These are phyloP conservation scores for Leucophenga varia DNA, from an alignment of 1,140 invertebrate genomes.

Conservation along the genomic window DNA sequence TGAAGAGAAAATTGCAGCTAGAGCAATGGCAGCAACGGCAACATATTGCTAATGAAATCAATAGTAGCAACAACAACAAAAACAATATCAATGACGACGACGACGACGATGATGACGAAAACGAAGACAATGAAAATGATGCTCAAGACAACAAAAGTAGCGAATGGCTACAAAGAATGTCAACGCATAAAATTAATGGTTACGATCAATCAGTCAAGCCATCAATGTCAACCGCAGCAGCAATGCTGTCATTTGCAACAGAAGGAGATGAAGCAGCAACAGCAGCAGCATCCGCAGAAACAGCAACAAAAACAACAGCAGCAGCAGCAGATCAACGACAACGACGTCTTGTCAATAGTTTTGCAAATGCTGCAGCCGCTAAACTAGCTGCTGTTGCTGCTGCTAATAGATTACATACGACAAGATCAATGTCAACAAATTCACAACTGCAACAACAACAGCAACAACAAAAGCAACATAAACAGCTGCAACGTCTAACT, in stretches of 20 bases:
- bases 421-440: conserved; percentile 49
- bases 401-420: conserved; percentile 46
- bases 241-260: conserved; percentile 4
- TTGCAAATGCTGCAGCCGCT: conserved; percentile 3
- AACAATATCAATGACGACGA: neutral
- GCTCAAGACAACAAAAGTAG: neutral
- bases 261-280: neutral
- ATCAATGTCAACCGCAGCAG: conserved; percentile 39
- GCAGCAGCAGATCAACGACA: conserved; percentile 1
- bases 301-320: conserved; percentile 2
- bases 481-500: too few relatives aligned
- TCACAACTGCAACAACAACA: conserved; percentile 9
- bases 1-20: conserved; percentile 13
- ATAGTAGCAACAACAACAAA: conserved; percentile 11
- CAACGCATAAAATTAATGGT: conserved; percentile 51
- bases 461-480: too few relatives aligned
- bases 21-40: conserved; percentile 3
- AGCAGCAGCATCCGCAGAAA: conserved; percentile 3
- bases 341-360: conserved; percentile 9
- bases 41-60: conserved; percentile 12
- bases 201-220: conserved; percentile 51
- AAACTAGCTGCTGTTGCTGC: conserved; percentile 1
- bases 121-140: conserved; percentile 1
- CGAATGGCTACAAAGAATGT: conserved; percentile 41
- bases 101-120: neutral